Evolutionary conservation across 2,113 vertebrate species (phyloP).

Genomic region (Oncorhynchus kisutch): DNA sequence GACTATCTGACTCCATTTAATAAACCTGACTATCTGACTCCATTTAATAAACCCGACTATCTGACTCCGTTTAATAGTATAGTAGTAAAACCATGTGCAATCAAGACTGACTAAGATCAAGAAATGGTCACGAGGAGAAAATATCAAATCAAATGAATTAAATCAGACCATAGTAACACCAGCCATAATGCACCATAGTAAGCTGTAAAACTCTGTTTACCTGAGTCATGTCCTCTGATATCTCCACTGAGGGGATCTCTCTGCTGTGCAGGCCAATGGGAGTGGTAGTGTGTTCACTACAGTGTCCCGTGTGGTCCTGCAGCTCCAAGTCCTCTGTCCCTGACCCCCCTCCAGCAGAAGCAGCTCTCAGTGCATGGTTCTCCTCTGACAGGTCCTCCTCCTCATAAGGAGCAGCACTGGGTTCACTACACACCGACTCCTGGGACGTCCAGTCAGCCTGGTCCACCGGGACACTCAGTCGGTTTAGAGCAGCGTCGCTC

Average conservation of each 20-base stretch:
- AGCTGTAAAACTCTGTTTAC: conserved; percentile 37
- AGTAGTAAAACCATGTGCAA: too few species aligned
- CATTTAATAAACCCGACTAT: too few species aligned
- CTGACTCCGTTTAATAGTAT: too few species aligned
- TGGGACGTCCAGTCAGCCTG: conserved; percentile 47
- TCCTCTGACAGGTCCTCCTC: conserved; percentile 49
- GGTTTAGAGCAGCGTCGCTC: conserved; percentile 23
- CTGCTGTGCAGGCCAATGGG: conserved; percentile 22
- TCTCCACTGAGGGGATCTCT: conserved; percentile 16
- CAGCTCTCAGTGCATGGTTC: conserved; percentile 6
- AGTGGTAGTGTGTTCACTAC: neutral
- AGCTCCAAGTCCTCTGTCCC: neutral
- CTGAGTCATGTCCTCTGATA: conserved; percentile 50
- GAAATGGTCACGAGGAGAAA: too few species aligned
- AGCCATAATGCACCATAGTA: too few species aligned
- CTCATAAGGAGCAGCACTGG: conserved; percentile 1
- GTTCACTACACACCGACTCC: conserved; percentile 36
- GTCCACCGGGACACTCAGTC: conserved; percentile 33
- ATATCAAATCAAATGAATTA: too few species aligned
- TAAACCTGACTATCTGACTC: too few species aligned
- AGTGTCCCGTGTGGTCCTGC: neutral
- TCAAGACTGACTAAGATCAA: too few species aligned
- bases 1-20: too few species aligned
- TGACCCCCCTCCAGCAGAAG: neutral
- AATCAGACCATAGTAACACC: too few species aligned